Base-by-base conservation (phyloP, 1,140 invertebrate genomes). In the Cotesia vestalis region DNA sequence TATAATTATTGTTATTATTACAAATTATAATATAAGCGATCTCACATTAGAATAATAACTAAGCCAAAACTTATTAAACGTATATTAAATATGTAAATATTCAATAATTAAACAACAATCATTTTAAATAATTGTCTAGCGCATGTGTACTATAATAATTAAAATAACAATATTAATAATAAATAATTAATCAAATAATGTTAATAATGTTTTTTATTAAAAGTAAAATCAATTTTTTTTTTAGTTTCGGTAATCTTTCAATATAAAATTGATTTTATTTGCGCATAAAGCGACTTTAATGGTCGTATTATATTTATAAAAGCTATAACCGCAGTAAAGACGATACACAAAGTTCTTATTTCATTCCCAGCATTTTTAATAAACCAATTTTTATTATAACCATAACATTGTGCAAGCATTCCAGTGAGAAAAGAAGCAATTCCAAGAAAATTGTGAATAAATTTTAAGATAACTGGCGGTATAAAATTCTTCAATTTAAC, bases 401-500 rank as follows among this genome's bases (percentile, higher is more conserved):
- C 79, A 27, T 76, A 75, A 34, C 79, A 79, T 14, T 83, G 75
- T 0, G 81, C 61, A 0, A 68, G 20, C 76, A 85, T 85, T 3
- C 84, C 84, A 1, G 81, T 62, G 0, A 74, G 75, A 61, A 80
- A 84, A 27, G 82, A 81, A n/a, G 36, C 11, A 4, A 78, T 79
- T 3, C 82, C 84, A 9, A 85, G 63, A 60, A 81, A 76, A 69
- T 83, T 84, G 69, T 85, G 84, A 12, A 76, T 53, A 20, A 79
- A 79, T 73, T 84, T 85, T 1, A 72, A 46, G 11, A 76, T 38
- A 8, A 83, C 78, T 0, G 84, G 83, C 14, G 76, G 75, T 9
- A 84, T 61, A 0, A 66, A 38, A 0, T 76, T 78, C 1, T 79
- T 76, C 0, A 85, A 62, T 53, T 77, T 73, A 4, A 53, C 40